A percentile compares a stretch with the other conserved stretches of the same genome.
These are phyloP conservation scores for Dryomyza anilis DNA, from an alignment of 2,888 invertebrate genomes.

Conservation along the genomic window DNA sequence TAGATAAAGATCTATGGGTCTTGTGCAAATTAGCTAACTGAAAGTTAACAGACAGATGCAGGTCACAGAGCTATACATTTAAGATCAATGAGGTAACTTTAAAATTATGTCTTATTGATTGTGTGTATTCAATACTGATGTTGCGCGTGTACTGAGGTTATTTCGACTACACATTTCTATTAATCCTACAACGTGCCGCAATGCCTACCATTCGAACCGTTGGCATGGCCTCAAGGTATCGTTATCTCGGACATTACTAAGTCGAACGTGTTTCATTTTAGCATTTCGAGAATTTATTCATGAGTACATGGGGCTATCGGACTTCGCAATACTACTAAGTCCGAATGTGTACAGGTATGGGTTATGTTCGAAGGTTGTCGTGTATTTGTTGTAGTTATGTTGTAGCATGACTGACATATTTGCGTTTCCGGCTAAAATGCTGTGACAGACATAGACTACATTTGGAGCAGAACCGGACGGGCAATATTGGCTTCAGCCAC, in stretches of 20 bases:
- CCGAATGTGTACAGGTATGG: background rate
- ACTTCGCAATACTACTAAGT: background rate
- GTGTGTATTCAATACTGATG: too few relatives aligned
- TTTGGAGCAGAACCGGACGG: background rate
- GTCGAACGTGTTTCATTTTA: background rate
- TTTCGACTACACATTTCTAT: background rate
- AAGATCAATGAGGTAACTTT: too few relatives aligned
- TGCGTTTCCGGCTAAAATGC: conserved; percentile 6
- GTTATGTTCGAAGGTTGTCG: background rate
- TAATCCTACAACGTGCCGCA: background rate
- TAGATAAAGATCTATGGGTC: too few relatives aligned
- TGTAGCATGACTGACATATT: background rate
- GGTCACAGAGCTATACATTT: too few relatives aligned
- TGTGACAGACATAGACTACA: background rate
- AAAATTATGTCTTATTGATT: too few relatives aligned
- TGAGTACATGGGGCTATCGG: background rate
- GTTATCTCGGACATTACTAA: background rate
- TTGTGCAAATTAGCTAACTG: too few relatives aligned
- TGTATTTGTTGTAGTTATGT: background rate
- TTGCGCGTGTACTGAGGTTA: too few relatives aligned
- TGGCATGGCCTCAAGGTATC: background rate
- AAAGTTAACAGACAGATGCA: too few relatives aligned
- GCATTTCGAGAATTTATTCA: background rate
- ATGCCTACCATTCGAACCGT: background rate
- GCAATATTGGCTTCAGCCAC: background rate